Percentiles rank a stretch among this genome's conserved stretches.
Conservation (phyloP, 2,888 invertebrate genomes). For the Drosophila affinis region DNA sequence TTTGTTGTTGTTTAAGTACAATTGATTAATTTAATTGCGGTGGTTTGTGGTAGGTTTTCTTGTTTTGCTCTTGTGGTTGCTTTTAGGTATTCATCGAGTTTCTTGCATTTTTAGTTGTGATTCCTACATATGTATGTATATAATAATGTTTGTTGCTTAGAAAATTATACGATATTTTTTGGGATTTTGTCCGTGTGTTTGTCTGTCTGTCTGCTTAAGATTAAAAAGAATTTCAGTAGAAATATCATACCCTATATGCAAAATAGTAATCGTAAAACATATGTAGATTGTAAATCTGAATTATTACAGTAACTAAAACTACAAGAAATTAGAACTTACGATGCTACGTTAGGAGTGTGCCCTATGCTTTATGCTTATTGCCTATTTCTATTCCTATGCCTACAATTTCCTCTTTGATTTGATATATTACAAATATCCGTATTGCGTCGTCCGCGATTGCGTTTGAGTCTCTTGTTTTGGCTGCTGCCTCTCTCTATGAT, state of each 20-base stretch:
- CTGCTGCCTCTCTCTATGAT: constrained; percentile 8
- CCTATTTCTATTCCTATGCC: constrained; percentile 2
- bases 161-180: constrained; percentile 54
- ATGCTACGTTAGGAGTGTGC: constrained; percentile 19
- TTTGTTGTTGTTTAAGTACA: constrained; percentile 59
- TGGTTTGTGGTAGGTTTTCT: constrained; percentile 60
- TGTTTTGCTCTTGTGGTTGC: constrained; percentile 14
- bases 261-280: constrained; percentile 21
- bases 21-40: constrained; percentile 67
- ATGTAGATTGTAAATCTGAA: constrained; percentile 34
- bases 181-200: constrained; percentile 40
- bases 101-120: constrained; percentile 3
- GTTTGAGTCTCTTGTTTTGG: neutral
- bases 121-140: neutral
- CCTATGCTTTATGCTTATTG: constrained; percentile 10
- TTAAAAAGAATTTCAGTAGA: constrained; percentile 44
- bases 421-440: constrained; percentile 25
- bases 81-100: constrained; percentile 48
- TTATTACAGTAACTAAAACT: constrained; percentile 53
- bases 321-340: constrained; percentile 56
- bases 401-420: constrained; percentile 32
- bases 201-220: constrained; percentile 36
- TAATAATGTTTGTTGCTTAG: constrained; percentile 40
- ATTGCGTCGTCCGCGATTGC: neutral
- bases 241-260: constrained; percentile 42